Evolutionary conservation across 2,797 vertebrate species (phyloP).

Genomic region (Anomalospiza imberbis): DNA sequence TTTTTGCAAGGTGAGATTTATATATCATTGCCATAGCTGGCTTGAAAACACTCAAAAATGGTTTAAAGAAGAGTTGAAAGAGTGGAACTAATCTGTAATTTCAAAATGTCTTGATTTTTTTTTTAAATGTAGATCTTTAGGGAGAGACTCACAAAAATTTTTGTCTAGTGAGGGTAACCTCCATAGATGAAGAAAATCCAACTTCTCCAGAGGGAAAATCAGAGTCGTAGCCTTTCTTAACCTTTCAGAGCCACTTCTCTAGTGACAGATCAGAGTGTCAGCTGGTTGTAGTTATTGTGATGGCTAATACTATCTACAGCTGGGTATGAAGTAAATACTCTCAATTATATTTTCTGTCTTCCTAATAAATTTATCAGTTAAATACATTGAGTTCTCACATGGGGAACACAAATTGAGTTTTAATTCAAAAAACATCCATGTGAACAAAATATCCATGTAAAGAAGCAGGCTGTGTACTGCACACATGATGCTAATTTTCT

Average conservation of each 20-base stretch:
- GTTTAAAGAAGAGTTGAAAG: neutral
- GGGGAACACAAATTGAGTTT: neutral
- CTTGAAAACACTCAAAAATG: neutral
- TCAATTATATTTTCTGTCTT: neutral
- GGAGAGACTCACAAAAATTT: neutral
- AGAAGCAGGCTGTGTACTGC: neutral
- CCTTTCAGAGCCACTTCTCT: neutral
- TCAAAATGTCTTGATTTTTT: neutral
- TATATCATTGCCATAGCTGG: neutral
- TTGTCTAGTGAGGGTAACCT: neutral
- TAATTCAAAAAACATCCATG: neutral
- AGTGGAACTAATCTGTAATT: neutral
- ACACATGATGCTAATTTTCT: neutral
- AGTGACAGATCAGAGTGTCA: neutral
- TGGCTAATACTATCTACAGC: neutral
- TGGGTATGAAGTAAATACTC: neutral
- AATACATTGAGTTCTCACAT: neutral
- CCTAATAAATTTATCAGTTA: neutral
- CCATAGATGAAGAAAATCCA: neutral
- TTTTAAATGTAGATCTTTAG: neutral
- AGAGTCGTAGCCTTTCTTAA: neutral
- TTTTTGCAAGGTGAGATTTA: conserved; percentile 87
- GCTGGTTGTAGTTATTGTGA: neutral
- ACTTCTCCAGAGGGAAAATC: neutral
- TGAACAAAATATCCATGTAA: neutral